Base-by-base conservation (phyloP, 2,888 invertebrate species). In the Nesidiocoris tenuis region DNA sequence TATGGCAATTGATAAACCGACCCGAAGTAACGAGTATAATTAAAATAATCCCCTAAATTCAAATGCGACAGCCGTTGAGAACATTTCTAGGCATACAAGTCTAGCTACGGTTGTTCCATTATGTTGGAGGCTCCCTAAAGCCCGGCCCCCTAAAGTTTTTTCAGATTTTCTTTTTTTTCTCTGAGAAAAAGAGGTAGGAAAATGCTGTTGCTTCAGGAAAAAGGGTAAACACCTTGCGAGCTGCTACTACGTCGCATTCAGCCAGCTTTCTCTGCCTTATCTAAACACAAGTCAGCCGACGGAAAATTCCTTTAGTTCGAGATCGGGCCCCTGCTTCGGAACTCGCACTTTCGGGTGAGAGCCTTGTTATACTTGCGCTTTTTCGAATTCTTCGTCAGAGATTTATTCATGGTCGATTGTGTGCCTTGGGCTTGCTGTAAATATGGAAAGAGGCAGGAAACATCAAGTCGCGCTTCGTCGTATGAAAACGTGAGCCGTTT, bases 221-320 rank as follows among this genome's bases (percentile, higher is more conserved):
- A 39, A 39, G 39, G 39, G 39, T 39, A 39, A 39, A 39, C 39
- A 39, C 39, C 39, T 39, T 39, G 39, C 12, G 39, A 39, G 39
- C 39, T 12, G 39, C 39, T 39, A 12, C 39, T 39, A 7, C 39
- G 39, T 39, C 12, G 39, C 39, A 7, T 39, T 56, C 56, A 56
- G 23, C 67, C 17, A 39, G 22, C 67, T 39, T 55, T 67, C 55
- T 67, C 21, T 56, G 67, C 55, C 67, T 67, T 67, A 67, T 67
- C 67, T 67, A 67, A 67, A 67, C 67, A 67, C 67, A 67, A 67
- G 55, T 54, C 55, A 9, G 39, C 22, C 55, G 21, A 1, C 39
- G 17, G 65, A 39, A 65, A 65, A 65, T 56, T 67, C 67, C 56
- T 12, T 55, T 19, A 22, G 1, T 54, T 12, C 39, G 56, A 67